Base-by-base conservation (phyloP, 2,888 invertebrate species). In the Conus canariensis region DNA sequence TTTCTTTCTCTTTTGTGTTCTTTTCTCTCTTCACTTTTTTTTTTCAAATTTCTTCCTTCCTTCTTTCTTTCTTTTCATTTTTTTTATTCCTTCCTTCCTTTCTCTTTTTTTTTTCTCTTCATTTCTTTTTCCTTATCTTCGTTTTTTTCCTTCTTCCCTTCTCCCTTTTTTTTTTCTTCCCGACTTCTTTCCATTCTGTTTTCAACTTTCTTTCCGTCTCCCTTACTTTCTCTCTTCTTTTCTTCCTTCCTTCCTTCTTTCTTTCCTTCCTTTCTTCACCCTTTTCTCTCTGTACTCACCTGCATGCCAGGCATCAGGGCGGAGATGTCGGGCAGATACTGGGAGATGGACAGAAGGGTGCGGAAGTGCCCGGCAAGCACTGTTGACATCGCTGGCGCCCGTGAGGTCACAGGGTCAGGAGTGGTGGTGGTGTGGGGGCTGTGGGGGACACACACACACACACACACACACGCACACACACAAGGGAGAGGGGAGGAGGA, bases 401-500 rank as follows among this genome's bases (percentile, higher is more conserved):
- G 10, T 58, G 56, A 85, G 60, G 85, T 85, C 58, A 58, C 85
- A 85, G n/a, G 85, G 60, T 85, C 85, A 85, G 12, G 58, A 12
- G 85, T 85, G 25, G 59, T 85, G 6, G 85, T 85, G 56, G 60
- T 85, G 56, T 80, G 80, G 45, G 10, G 19, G 45, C 9, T 9
- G 80, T 80, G 30, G 80, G 56, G 25, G 14, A 2, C 45, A 45
- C 45, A 45, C 45, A 45, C 45, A 45, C 45, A 45, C 45, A 45
- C 45, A 45, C 45, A 45, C 45, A 45, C 45, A 45, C 45, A 45
- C 45, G 3, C 45, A 45, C 45, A 45, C 45, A 45, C 45, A 45
- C 45, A 45, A 1, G 45, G 4, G 30, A 30, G 30, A 30, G 2
- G 30, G 2, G 30, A 30, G 30, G 2, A 2, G 2, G 30, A 30